Evolutionary conservation across 2,797 vertebrate genomes (phyloP).

Genomic region (Aphelocoma californica): DNA sequence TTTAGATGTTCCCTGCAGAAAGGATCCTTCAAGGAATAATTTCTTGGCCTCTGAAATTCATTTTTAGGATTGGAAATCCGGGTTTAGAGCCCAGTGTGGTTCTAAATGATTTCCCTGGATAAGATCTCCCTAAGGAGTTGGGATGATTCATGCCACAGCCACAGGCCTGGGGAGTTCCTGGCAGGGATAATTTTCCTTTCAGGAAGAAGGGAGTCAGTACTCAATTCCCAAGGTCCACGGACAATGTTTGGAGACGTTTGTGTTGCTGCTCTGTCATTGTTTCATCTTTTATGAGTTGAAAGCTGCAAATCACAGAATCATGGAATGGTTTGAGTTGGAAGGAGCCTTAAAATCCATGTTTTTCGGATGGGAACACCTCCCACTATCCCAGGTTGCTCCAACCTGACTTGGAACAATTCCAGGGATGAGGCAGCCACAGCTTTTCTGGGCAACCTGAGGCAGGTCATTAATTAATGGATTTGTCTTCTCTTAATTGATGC

Average conservation of each 20-base stretch:
- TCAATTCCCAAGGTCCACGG: accelerated
- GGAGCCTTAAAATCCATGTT: background rate
- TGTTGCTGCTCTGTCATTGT: accelerated
- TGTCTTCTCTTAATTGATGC: background rate
- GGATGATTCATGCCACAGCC: background rate
- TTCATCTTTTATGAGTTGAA: background rate
- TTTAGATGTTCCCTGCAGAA: background rate
- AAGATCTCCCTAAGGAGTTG: background rate
- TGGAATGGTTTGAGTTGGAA: background rate
- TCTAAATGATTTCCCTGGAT: background rate
- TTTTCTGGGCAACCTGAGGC: background rate
- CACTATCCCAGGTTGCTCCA: background rate
- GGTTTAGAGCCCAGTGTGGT: background rate
- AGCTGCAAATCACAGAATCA: accelerated
- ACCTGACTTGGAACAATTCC: background rate
- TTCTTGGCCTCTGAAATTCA: accelerated
- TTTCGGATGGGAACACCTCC: background rate
- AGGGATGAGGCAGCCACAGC: background rate
- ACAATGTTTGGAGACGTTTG: accelerated
- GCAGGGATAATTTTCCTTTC: background rate
- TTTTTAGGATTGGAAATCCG: background rate
- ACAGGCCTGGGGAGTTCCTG: background rate
- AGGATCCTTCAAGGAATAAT: background rate
- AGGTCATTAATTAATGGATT: accelerated
- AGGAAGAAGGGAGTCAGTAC: background rate